phyloP scores from a whole-genome alignment of 2,888 invertebrate species.

The Endomychus coccineus region DNA sequence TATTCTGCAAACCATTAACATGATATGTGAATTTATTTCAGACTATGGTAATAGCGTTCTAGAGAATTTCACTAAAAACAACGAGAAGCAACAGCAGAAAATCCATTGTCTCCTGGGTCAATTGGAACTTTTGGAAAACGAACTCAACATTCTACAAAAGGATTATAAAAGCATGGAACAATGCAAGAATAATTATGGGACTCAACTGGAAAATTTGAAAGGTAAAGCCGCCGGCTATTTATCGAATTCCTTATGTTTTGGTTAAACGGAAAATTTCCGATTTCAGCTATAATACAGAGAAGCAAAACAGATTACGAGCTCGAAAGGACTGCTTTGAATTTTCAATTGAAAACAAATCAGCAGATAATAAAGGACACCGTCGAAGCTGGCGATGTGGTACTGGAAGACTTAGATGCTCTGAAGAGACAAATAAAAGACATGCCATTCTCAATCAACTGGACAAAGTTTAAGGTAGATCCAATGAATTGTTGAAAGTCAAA shows the following conservation, averaged over 20 bases:
- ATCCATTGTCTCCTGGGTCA: slow-evolving; percentile 24
- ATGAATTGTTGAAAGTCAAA: not conserved
- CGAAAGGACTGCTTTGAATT: slow-evolving; percentile 28
- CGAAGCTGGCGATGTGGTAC: slow-evolving; percentile 30
- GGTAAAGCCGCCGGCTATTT: slow-evolving; percentile 24
- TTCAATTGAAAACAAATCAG: slow-evolving; percentile 26
- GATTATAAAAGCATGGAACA: slow-evolving; percentile 31
- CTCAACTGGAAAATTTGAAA: slow-evolving; percentile 31
- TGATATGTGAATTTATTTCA: not conserved
- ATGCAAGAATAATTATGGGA: slow-evolving; percentile 26
- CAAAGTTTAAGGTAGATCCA: slow-evolving; percentile 29
- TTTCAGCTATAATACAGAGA: slow-evolving; percentile 28
- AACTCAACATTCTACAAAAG: slow-evolving; percentile 28
- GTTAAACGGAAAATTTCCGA: slow-evolving; percentile 1
- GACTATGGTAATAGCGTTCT: not conserved
- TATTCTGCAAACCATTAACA: not conserved
- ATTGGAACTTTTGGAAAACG: slow-evolving; percentile 31
- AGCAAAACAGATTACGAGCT: slow-evolving; percentile 31
- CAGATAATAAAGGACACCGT: slow-evolving; percentile 28
- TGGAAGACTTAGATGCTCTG: slow-evolving; percentile 31
- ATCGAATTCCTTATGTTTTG: slow-evolving; percentile 1
- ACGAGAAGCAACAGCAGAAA: slow-evolving; percentile 32
- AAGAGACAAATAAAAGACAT: slow-evolving; percentile 27
- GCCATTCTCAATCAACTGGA: slow-evolving; percentile 24
- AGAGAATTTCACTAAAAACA: slow-evolving; percentile 31